Percentiles rank a stretch among this genome's conserved stretches.
These are phyloP conservation scores for Halictus quadricinctus DNA, from an alignment of 2,888 invertebrate genomes.

Conservation along the genomic window DNA sequence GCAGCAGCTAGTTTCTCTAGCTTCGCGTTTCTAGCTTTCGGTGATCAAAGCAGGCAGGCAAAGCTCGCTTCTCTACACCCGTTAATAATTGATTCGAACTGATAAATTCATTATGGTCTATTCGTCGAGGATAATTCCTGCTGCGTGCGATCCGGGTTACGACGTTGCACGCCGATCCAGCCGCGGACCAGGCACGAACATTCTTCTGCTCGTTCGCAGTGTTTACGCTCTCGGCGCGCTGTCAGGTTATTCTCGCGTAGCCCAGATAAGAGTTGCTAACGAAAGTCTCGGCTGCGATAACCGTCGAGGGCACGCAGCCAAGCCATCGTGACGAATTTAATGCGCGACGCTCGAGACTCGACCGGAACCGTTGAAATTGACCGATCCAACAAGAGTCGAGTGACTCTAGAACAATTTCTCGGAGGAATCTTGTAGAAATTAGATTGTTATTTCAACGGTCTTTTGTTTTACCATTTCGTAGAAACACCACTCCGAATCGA, in stretches of 20 bases:
- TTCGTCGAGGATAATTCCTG: background rate
- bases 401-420: background rate
- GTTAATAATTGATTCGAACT: background rate
- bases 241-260: constrained; percentile 61
- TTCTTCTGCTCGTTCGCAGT: constrained; percentile 55
- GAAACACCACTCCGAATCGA: background rate
- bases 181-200: constrained; percentile 31
- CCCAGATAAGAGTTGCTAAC: constrained; percentile 73
- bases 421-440: background rate
- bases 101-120: background rate
- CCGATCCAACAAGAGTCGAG: background rate
- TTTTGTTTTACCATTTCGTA: background rate
- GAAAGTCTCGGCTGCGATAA: constrained; percentile 68
- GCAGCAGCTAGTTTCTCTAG: no score
- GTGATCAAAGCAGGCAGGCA: constrained; percentile 22
- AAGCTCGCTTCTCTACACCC: background rate
- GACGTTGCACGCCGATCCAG: constrained; percentile 15
- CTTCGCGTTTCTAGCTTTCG: background rate
- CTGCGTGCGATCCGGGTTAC: constrained; percentile 18
- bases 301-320: constrained; percentile 46
- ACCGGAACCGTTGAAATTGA: background rate
- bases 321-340: constrained; percentile 53
- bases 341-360: background rate
- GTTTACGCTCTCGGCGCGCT: constrained; percentile 44
- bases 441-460: background rate